Base-by-base conservation (phyloP, 2,113 vertebrate genomes). In the Morone saxatilis region DNA sequence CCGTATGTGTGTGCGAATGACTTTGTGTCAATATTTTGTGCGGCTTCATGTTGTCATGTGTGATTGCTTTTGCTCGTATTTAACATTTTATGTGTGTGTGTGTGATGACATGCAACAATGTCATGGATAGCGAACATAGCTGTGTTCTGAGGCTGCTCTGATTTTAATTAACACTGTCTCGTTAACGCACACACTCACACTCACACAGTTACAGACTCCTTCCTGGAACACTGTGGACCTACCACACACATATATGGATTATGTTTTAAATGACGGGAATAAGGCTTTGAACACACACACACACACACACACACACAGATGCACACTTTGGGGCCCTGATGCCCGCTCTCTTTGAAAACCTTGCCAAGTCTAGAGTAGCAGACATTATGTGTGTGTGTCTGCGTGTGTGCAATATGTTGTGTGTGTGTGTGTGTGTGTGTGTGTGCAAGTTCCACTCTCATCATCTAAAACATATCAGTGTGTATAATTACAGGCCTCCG, bases 131-230 rank as follows among this genome's bases (percentile, higher is more conserved):
- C 63, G 53, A 90, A 91, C 86, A 83, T 54, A 69, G 84, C 80
- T 81, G 16, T 43, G 62, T 77, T 88, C 87, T 85, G 89, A 89
- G 77, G 65, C 59, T 71, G 77, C 45, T 92, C 93, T 94, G 92
- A 94, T 91, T 94, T 93, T 90, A 94, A 95, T 95, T 95, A 94
- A 80, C 83, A 71, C 89, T 14, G 82, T 92, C 74, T 93, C 79
- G 78, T 95, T 94, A 94, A 88, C 66, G 63, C 74, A 71, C 71
- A 75, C 63, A 71, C 83, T 78, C 72, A 75, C 80, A 83, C 67
- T 12, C 40, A 78, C 63, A 54, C 50, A 66, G 11, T 56, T 25
- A 81, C 86, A 75, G 75, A 81, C 48, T 81, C 63, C 73, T 94
- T 95, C 92, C 91, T 92, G 93, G 90, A 94, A 93, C 71, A 54